Percentiles rank a stretch among this genome's conserved stretches.
phyloP scores from a whole-genome alignment of 37 sponge, comb jelly and placozoan genomes.

The Eunapius fragilis region DNA sequence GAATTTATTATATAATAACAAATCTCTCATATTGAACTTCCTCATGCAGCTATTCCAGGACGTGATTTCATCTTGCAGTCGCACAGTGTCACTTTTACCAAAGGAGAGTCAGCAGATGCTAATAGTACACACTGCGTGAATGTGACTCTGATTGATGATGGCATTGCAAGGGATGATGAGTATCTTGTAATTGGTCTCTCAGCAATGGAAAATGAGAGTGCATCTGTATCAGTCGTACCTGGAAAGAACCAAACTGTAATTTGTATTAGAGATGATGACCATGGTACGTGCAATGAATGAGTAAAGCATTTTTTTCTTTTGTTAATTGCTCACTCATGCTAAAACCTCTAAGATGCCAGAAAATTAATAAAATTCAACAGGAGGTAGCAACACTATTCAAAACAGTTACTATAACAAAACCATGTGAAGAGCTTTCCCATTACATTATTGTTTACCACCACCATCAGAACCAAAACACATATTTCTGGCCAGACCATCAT shows the following conservation, averaged over 20 bases:
- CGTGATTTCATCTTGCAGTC: background rate
- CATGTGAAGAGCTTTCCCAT: no score
- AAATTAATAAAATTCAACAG: no score
- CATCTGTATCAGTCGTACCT: background rate
- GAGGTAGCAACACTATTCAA: no score
- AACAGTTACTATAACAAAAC: no score
- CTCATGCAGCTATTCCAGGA: background rate
- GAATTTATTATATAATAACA: background rate
- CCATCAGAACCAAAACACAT: no score
- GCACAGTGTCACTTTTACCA: background rate
- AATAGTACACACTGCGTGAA: background rate
- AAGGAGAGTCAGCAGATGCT: background rate
- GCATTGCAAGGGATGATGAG: background rate
- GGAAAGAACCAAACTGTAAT: background rate
- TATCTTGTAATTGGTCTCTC: background rate
- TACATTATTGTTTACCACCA: no score
- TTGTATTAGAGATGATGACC: background rate
- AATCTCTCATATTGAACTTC: background rate
- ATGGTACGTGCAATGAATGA: background rate
- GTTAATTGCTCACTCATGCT: no score
- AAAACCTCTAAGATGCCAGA: no score
- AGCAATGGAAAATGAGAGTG: background rate
- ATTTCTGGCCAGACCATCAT: no score
- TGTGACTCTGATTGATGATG: background rate
- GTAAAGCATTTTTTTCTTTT: background rate